These are phyloP conservation scores for Heliornis fulica DNA, from an alignment of 2,113 vertebrate genomes.

Conservation along the genomic window DNA sequence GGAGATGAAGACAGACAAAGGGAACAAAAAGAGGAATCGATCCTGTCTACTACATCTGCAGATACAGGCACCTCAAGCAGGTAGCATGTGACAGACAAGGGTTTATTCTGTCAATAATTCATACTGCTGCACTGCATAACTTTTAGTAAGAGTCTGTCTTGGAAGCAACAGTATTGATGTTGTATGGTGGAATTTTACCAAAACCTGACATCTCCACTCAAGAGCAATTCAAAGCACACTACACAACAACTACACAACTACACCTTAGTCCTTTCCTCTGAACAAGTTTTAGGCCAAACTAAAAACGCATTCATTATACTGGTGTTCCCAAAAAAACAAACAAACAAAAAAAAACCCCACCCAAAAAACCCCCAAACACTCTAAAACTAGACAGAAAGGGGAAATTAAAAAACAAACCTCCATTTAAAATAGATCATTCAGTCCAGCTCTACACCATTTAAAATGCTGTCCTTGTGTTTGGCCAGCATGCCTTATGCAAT, in stretches of 20 bases:
- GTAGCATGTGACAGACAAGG: slow-evolving; percentile 10
- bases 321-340: background rate
- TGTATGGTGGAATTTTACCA: background rate
- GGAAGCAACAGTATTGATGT: slow-evolving; percentile 15
- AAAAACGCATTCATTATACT: background rate
- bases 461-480: background rate
- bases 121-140: slow-evolving; percentile 12
- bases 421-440: background rate
- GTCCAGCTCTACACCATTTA: background rate
- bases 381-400: background rate
- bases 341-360: background rate
- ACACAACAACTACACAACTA: no score
- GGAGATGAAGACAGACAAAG: slow-evolving; percentile 19
- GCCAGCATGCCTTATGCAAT: background rate
- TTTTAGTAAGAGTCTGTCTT: background rate
- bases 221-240: background rate
- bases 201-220: background rate
- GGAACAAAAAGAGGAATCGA: slow-evolving; percentile 40
- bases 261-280: background rate
- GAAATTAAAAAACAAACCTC: background rate
- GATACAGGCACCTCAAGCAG: slow-evolving; percentile 19
- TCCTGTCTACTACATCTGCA: background rate
- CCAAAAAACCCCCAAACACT: no score
- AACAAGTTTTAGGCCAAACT: background rate
- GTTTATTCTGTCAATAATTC: slow-evolving; percentile 26